Base-by-base conservation (phyloP, 2,797 vertebrate species). In the Melanogrammus aeglefinus region DNA sequence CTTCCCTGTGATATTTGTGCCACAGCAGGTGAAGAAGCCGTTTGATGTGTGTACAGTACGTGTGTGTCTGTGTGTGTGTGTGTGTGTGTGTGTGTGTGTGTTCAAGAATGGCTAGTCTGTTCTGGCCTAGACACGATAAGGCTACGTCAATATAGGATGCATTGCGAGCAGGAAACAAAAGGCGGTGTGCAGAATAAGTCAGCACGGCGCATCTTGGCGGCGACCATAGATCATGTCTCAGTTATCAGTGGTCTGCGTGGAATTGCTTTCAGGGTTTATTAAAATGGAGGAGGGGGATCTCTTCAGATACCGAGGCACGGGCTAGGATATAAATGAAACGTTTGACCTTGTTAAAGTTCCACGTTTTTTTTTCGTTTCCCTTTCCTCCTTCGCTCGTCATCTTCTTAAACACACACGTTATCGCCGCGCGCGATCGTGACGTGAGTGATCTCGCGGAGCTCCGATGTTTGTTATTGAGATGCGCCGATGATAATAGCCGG, bases 281-380 rank as follows among this genome's bases (percentile, higher is more conserved):
- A 71, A 71, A 71, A 71, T 71, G 85, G 84, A n/a, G 79, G 33
- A 24, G 72, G 29, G 75, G 44, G 33, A 13, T 27, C 75, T 41
- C 10, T 27, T 31, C 38, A 82, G 47, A 76, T 72, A 5, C 36
- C 3, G 36, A 12, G 27, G 13, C 16, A 4, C 8, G 38, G 13
- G 57, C 21, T 63, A 21, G 57, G n/a, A 63, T 51, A 33, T 78
- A 79, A 78, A 75, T 82, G 78, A 44, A 57, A 80, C 38, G 72
- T 77, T 51, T 83, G 86, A 90, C 90, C 89, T 91, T 91, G 89
- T 76, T 70, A 31, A 82, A 79, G 66, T 86, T 89, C 79, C 77
- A 80, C 79, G 35, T 74, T 29, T 63, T 63, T 6, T 63, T 24
- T 24, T 63, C n/a, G 1, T 24, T 2, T 63, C n/a, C 21, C 16